These are phyloP conservation scores for Volucella inflata DNA, from an alignment of 2,888 invertebrate species.

Conservation along the genomic window DNA sequence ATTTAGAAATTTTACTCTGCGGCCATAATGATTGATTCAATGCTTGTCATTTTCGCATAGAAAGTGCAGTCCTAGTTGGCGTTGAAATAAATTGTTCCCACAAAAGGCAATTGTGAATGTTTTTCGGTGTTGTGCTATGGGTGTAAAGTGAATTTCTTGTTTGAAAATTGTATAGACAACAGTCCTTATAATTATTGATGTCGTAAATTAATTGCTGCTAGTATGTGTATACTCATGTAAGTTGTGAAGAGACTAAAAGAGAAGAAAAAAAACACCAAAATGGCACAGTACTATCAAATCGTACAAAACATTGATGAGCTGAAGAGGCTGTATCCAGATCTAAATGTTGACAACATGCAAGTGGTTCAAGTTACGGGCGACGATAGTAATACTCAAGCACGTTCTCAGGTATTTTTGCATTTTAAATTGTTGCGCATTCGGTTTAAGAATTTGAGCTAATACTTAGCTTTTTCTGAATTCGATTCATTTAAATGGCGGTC, in stretches of 20 bases:
- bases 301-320: slow-evolving; percentile 86
- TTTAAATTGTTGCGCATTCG: no score
- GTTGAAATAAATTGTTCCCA: no score
- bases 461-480: slow-evolving; percentile 80
- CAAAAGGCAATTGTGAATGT: no score
- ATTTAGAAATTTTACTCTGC: slow-evolving; percentile 41
- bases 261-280: slow-evolving; percentile 77
- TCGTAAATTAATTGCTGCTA: not conserved
- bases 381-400: slow-evolving; percentile 79
- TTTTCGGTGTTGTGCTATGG: no score
- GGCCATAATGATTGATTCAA: slow-evolving; percentile 65
- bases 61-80: slow-evolving; percentile 45
- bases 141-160: no score
- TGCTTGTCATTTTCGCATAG: slow-evolving; percentile 50
- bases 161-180: no score
- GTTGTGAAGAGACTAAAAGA: not conserved
- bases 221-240: slow-evolving; percentile 38
- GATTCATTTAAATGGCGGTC: slow-evolving; percentile 84
- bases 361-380: slow-evolving; percentile 82
- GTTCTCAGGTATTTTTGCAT: slow-evolving; percentile 77
- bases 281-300: slow-evolving; percentile 90
- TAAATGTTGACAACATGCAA: slow-evolving; percentile 84
- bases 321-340: slow-evolving; percentile 87
- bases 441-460: no score
- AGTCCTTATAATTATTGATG: no score